Percentiles rank a stretch among this genome's conserved stretches.
phyloP scores from a whole-genome alignment of 2,113 vertebrate species.

The Protomyctophum bolini region DNA sequence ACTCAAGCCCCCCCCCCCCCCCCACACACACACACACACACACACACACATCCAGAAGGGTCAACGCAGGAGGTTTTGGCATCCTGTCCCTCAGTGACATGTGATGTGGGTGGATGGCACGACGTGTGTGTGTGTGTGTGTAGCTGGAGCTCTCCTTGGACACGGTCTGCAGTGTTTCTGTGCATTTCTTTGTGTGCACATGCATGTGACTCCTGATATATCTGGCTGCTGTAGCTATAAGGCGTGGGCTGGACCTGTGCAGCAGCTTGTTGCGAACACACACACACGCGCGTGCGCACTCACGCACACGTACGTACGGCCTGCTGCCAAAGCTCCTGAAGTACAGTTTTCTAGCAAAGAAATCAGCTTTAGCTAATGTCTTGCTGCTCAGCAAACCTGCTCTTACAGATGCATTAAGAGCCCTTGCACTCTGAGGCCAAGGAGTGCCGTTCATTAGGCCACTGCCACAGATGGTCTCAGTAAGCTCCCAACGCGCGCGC shows the following conservation, averaged over 20 bases:
- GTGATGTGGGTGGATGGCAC: slow-evolving; percentile 66
- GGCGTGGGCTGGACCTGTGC: slow-evolving; percentile 71
- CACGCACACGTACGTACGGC: slow-evolving; percentile 32
- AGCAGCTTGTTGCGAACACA: slow-evolving; percentile 76
- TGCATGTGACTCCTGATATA: slow-evolving; percentile 51
- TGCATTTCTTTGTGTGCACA: slow-evolving; percentile 4
- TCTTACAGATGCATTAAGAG: slow-evolving; percentile 78
- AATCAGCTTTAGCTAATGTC: slow-evolving; percentile 83
- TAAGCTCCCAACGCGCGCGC: slow-evolving; percentile 63
- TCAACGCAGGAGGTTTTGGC: slow-evolving; percentile 34
- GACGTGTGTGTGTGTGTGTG: slow-evolving; percentile 15
- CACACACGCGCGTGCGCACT: slow-evolving; percentile 44
- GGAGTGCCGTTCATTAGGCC: slow-evolving; percentile 73
- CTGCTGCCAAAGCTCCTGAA: slow-evolving; percentile 75
- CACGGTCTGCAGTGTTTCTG: slow-evolving; percentile 10
- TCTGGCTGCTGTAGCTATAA: slow-evolving; percentile 58
- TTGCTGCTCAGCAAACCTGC: slow-evolving; percentile 75
- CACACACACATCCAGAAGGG: slow-evolving; percentile 32
- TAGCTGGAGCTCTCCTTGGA: slow-evolving; percentile 28
- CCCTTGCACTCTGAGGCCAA: slow-evolving; percentile 69
- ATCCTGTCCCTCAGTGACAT: slow-evolving; percentile 44
- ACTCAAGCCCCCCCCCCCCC: no score
- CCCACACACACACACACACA: neutral
- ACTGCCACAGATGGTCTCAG: slow-evolving; percentile 75
- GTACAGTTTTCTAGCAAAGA: slow-evolving; percentile 77